These are phyloP conservation scores for Linnaemya vulpina DNA, from an alignment of 2,888 invertebrate species.

Conservation along the genomic window DNA sequence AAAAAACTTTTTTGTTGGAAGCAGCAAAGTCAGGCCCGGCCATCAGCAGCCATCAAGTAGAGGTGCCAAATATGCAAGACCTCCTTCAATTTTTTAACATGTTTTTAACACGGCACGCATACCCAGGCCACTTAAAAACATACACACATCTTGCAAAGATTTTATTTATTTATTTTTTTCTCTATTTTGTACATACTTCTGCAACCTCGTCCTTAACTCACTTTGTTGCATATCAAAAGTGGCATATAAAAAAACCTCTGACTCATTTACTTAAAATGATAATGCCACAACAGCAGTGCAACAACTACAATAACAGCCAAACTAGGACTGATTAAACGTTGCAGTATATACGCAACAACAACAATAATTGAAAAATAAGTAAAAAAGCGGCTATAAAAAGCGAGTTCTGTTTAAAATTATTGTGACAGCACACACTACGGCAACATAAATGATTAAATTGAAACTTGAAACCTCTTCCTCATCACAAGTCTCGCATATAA, in stretches of 20 bases:
- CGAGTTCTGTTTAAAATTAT: slow-evolving; percentile 68
- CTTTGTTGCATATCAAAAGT: slow-evolving; percentile 37
- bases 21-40: slow-evolving; percentile 34
- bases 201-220: slow-evolving; percentile 26
- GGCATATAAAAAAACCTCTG: slow-evolving; percentile 57
- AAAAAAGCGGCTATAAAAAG: slow-evolving; percentile 11
- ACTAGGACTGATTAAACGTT: slow-evolving; percentile 59
- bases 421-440: slow-evolving; percentile 49
- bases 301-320: slow-evolving; percentile 22
- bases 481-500: not conserved
- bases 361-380: not conserved
- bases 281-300: slow-evolving; percentile 27
- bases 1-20: slow-evolving; percentile 41
- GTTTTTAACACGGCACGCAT: slow-evolving; percentile 11
- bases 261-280: slow-evolving; percentile 37
- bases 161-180: not conserved
- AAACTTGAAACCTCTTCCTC: slow-evolving; percentile 38
- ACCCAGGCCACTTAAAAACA: slow-evolving; percentile 5
- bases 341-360: slow-evolving; percentile 8
- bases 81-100: slow-evolving; percentile 60
- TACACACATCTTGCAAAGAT: not conserved
- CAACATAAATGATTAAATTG: slow-evolving; percentile 61
- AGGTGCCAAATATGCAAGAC: slow-evolving; percentile 63
- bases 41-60: slow-evolving; percentile 38
- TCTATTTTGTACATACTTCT: not conserved